These are phyloP conservation scores for Puntigrus tetrazona DNA, from an alignment of 2,113 vertebrate genomes.

Conservation along the genomic window DNA sequence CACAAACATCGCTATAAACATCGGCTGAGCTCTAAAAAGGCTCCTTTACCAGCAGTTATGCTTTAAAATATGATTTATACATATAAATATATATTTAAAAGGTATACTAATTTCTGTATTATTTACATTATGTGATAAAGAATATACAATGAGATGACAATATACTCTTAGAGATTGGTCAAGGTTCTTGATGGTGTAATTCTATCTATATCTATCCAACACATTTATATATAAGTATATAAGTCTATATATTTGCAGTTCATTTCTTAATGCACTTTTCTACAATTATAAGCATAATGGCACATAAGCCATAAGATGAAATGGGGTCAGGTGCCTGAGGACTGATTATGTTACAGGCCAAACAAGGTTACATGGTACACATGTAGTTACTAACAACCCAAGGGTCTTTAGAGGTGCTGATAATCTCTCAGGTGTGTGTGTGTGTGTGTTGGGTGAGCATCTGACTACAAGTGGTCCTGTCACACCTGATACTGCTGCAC, in stretches of 20 bases:
- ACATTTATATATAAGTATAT: not conserved
- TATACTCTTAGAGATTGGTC: not conserved
- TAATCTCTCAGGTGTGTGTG: not conserved
- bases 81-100: not conserved
- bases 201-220: not conserved
- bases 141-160: no score
- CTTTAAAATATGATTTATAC: not conserved
- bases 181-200: not conserved
- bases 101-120: not conserved
- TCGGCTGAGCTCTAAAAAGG: not conserved
- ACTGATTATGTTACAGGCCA: constrained; percentile 27
- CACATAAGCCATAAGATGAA: not conserved
- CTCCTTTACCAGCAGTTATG: not conserved
- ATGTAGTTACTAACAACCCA: not conserved
- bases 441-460: not conserved
- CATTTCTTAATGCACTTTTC: not conserved
- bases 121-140: not conserved
- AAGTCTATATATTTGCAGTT: not conserved
- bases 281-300: not conserved
- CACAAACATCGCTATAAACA: constrained; percentile 26
- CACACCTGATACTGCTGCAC: constrained; percentile 60
- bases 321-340: not conserved
- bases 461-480: constrained; percentile 20
- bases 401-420: constrained; percentile 14
- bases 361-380: constrained; percentile 1